Evolutionary conservation across 2,113 vertebrate genomes (phyloP), one percentile per base, ranked within the genome.

Genomic region (Xiphias gladius): DNA sequence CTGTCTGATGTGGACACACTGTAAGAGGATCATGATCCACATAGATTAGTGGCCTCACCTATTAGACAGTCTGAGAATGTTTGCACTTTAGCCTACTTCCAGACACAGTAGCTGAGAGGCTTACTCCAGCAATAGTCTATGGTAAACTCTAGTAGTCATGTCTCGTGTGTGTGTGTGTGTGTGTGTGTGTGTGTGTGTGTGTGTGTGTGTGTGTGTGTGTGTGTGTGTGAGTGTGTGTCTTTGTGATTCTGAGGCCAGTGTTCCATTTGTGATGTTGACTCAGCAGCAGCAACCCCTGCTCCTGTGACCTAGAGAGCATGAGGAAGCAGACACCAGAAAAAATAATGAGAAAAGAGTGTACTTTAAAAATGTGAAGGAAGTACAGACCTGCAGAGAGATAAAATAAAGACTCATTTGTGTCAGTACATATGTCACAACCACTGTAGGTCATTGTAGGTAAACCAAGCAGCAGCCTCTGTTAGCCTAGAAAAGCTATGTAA

Each of bases 211-310:
- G 71, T 70, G 41, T 72, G 30, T 66, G 62, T 41, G 70, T 65
- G 55, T 87, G 61, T 70, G 46, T 79, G 67, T 80, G 64, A 80
- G 37, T 71, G 50, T 72, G 14, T 55, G 52, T 76, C 7, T 80
- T 35, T 88, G 73, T 86, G 22, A 65, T 67, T 82, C 19, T 35
- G 78, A 84, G 75, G 70, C 86, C 85, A 85, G 80, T 83, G 82
- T 79, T 89, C 80, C 83, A 87, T 86, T 89, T 90, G 90, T 89
- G 87, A 93, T 89, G 91, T 90, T 94, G 90, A 93, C 89, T 93
- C 89, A 89, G 86, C 92, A 89, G 67, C 85, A 80, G 73, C 76
- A 70, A 50, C 74, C 83, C 58, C 73, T 88, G 80, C 71, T 90
- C 85, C 71, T 84, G 79, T 91, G 84, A 93, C 91, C 89, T 30